phyloP scores from a whole-genome alignment of 2,797 vertebrate genomes.

The Tragopan temminckii region DNA sequence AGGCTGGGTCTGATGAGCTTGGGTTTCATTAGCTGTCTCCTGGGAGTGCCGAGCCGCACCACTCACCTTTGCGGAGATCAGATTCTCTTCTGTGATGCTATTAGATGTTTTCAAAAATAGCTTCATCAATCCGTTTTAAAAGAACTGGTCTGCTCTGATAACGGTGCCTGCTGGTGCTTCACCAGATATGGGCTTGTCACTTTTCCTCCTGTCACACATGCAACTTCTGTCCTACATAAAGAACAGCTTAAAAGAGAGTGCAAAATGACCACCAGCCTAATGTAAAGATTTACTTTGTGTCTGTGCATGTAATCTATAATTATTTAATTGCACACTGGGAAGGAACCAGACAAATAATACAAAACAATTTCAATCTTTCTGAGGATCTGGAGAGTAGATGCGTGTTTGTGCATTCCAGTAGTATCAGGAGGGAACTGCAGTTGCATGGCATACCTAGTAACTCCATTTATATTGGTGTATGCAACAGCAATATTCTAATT shows the following conservation, averaged over 20 bases:
- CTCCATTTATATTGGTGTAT: not conserved
- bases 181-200: constrained; percentile 46
- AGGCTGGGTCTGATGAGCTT: constrained; percentile 33
- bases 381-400: not conserved
- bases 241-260: not conserved
- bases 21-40: constrained; percentile 50
- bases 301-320: not conserved
- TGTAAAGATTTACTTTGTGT: not conserved
- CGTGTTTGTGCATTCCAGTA: not conserved
- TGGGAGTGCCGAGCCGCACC: not conserved
- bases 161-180: constrained; percentile 36
- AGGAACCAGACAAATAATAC: not conserved
- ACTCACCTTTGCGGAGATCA: constrained; percentile 55
- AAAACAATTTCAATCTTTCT: not conserved
- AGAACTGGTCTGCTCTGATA: constrained; percentile 45
- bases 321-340: not conserved
- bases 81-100: constrained; percentile 40
- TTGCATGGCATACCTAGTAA: not conserved
- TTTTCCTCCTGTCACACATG: constrained; percentile 30
- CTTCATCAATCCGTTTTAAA: constrained; percentile 37
- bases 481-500: not conserved
- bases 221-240: constrained; percentile 48
- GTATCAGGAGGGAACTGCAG: not conserved
- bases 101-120: constrained; percentile 62
- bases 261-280: not conserved